Evolutionary conservation across 2,888 invertebrate species (phyloP).

Genomic region (Cheilosia impressa): DNA sequence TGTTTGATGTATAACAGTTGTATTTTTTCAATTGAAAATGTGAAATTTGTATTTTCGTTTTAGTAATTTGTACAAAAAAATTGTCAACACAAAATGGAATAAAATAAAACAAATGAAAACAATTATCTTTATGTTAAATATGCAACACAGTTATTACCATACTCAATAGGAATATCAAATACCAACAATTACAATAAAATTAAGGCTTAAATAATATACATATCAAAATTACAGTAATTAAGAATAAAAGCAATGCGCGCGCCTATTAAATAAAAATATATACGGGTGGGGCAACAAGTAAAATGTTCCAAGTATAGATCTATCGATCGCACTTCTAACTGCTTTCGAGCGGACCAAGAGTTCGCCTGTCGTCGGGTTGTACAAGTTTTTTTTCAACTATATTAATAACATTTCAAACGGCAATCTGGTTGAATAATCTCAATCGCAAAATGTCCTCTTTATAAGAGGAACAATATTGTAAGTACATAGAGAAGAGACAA

Average conservation of each 20-base stretch:
- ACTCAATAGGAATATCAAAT: conserved; percentile 69
- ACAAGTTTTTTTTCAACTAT: too few relatives aligned
- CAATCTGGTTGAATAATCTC: too few relatives aligned
- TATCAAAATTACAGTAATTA: not conserved
- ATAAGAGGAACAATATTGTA: not conserved
- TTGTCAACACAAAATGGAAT: conserved; percentile 39
- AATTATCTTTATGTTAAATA: conserved; percentile 20
- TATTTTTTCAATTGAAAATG: conserved; percentile 28
- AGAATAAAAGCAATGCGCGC: not conserved
- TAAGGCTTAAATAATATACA: conserved; percentile 34
- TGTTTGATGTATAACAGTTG: not conserved
- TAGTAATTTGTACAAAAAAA: conserved; percentile 53
- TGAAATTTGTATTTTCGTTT: conserved; percentile 47
- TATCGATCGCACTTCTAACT: too few relatives aligned
- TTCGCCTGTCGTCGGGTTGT: too few relatives aligned
- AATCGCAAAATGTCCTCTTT: not conserved
- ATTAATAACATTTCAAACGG: too few relatives aligned
- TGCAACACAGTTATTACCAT: conserved; percentile 47
- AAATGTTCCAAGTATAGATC: conserved; percentile 7
- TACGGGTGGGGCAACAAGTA: conserved; percentile 60
- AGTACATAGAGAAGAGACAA: not conserved
- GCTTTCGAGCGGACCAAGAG: too few relatives aligned
- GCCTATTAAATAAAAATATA: not conserved
- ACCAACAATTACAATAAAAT: conserved; percentile 62
- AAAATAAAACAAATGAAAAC: conserved; percentile 48